Evolutionary conservation across 2,113 vertebrate genomes (phyloP).

Genomic region (Sinocyclocheilus maitianheensis): DNA sequence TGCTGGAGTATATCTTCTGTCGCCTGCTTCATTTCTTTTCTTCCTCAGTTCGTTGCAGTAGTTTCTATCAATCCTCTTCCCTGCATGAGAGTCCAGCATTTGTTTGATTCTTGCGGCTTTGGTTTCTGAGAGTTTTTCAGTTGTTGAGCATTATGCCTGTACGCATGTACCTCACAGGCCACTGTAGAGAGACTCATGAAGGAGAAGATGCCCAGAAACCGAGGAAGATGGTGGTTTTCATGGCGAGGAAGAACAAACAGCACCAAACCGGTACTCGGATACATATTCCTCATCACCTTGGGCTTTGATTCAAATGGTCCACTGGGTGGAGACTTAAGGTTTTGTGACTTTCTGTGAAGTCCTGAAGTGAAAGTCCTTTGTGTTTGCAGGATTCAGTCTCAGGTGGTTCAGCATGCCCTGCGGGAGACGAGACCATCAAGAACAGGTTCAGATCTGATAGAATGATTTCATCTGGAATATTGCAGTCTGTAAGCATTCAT

Average conservation of each 20-base stretch:
- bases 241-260: conserved; percentile 89
- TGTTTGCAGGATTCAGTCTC: neutral
- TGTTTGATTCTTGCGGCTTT: conserved; percentile 58
- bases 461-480: neutral
- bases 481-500: neutral
- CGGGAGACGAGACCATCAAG: neutral
- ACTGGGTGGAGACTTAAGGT: neutral
- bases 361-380: neutral
- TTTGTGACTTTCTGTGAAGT: neutral
- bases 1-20: conserved; percentile 84
- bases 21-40: conserved; percentile 83
- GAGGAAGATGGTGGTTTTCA: conserved; percentile 97
- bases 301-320: neutral
- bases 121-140: conserved; percentile 12
- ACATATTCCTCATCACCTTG: neutral
- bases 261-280: conserved; percentile 82
- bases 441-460: neutral
- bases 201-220: conserved; percentile 98
- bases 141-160: conserved; percentile 61
- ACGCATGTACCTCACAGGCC: conserved; percentile 81
- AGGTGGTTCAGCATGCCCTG: neutral
- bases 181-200: conserved; percentile 93
- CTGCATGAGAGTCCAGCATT: conserved; percentile 13
- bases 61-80: conserved; percentile 46
- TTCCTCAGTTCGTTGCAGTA: conserved; percentile 80